A percentile compares a stretch with the other conserved stretches of the same genome.
Evolutionary conservation across 64 coral and sea anemone species (phyloP).

Genomic region (Stichodactyla helianthus): DNA sequence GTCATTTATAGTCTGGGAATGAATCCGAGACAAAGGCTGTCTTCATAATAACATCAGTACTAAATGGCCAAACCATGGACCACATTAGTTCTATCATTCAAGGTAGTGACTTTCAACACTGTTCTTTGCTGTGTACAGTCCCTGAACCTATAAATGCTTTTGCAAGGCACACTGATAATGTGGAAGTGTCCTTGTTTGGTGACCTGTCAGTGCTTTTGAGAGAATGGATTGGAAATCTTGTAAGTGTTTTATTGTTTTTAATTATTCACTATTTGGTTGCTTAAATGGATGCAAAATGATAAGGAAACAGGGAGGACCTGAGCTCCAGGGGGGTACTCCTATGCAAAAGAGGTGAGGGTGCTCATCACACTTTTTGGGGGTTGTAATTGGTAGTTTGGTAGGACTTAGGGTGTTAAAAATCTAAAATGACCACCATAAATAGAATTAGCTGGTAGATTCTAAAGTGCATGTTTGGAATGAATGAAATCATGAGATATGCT

Average conservation of each 20-base stretch:
- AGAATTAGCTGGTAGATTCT: too few relatives aligned
- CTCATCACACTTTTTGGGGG: too few relatives aligned
- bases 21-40: constrained; percentile 93
- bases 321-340: too few relatives aligned
- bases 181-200: constrained; percentile 70
- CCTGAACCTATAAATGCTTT: constrained; percentile 67
- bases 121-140: constrained; percentile 62
- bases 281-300: too few relatives aligned
- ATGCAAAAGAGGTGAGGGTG: too few relatives aligned
- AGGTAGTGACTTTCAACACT: constrained; percentile 85
- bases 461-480: too few relatives aligned
- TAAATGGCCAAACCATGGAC: constrained; percentile 58
- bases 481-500: too few relatives aligned
- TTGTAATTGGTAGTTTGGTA: too few relatives aligned
- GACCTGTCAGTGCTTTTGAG: constrained; percentile 66
- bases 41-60: constrained; percentile 64
- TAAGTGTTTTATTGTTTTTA: constrained; percentile 1
- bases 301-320: too few relatives aligned
- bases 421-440: too few relatives aligned
- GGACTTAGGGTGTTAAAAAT: too few relatives aligned
- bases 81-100: constrained; percentile 57
- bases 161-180: constrained; percentile 31
- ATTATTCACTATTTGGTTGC: not conserved
- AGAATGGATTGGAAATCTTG: constrained; percentile 92
- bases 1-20: constrained; percentile 52